These are phyloP conservation scores for Drosophila micromelanica DNA, from an alignment of 1,140 invertebrate genomes.

Conservation along the genomic window DNA sequence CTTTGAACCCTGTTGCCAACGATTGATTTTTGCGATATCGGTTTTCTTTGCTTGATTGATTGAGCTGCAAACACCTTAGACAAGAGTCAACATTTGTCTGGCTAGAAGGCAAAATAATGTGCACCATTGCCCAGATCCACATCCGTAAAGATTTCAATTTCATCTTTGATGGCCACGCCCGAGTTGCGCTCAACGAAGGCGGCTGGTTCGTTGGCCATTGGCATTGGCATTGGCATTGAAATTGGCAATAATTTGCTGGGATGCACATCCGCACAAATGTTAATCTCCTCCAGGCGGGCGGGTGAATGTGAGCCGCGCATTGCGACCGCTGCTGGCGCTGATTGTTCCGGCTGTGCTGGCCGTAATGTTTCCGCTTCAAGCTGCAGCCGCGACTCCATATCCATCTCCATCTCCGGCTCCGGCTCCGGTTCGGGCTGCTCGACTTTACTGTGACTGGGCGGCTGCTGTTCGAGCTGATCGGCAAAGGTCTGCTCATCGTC, in stretches of 20 bases:
- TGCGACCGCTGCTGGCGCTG: neutral
- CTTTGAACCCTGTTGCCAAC: slow-evolving; percentile 8
- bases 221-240: too few relatives aligned
- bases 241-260: neutral
- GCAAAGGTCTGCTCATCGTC: slow-evolving; percentile 47
- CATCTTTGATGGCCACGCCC: slow-evolving; percentile 43
- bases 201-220: too few relatives aligned
- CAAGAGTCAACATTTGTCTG: neutral
- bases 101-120: slow-evolving; percentile 23
- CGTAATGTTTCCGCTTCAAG: slow-evolving; percentile 4
- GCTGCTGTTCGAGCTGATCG: slow-evolving; percentile 35
- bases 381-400: neutral
- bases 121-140: slow-evolving; percentile 26
- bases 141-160: slow-evolving; percentile 52
- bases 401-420: neutral
- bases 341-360: neutral
- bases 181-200: slow-evolving; percentile 19
- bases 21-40: slow-evolving; percentile 2
- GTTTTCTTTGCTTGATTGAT: neutral
- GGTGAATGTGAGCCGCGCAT: slow-evolving; percentile 52
- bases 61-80: slow-evolving; percentile 7
- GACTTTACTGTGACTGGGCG: neutral
- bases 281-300: slow-evolving; percentile 38
- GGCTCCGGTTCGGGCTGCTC: slow-evolving; percentile 15
- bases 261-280: slow-evolving; percentile 56